phyloP scores from a whole-genome alignment of 2,888 invertebrate species.

The Lumbricus terrestris region DNA sequence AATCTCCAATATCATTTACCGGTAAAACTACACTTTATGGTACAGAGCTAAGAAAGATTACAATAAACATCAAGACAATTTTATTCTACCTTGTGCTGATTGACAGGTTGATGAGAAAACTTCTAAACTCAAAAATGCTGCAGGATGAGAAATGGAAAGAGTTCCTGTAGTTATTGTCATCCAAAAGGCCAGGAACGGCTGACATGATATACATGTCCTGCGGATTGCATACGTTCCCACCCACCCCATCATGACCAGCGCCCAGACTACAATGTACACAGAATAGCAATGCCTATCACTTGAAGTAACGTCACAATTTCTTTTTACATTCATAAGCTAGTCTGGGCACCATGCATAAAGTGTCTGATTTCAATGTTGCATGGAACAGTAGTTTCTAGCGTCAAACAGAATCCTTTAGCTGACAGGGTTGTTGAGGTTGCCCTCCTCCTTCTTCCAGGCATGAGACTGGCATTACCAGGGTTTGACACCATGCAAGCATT shows the following conservation, averaged over 20 bases:
- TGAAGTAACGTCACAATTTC: background rate
- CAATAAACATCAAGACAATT: background rate
- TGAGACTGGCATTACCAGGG: too few species aligned
- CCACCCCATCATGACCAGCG: conserved; percentile 40
- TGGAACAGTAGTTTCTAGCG: too few species aligned
- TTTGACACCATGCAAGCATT: background rate
- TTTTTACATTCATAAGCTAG: background rate
- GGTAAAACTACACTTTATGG: too few species aligned
- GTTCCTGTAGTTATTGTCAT: conserved; percentile 32
- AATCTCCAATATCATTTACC: too few species aligned
- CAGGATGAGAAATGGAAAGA: conserved; percentile 42
- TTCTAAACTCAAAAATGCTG: conserved; percentile 32
- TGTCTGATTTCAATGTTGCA: too few species aligned
- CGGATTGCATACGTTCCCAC: conserved; percentile 33
- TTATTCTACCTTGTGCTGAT: conserved; percentile 18
- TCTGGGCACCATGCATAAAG: background rate
- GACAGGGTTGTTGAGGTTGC: too few species aligned
- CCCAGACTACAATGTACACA: conserved; percentile 37
- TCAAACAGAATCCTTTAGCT: too few species aligned
- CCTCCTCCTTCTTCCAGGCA: too few species aligned
- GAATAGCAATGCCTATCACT: background rate
- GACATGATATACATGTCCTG: conserved; percentile 43
- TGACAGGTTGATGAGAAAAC: conserved; percentile 20
- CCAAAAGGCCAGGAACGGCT: conserved; percentile 34
- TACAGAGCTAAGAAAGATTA: too few species aligned